Conservation (phyloP, 1,140 invertebrate genomes). For the Pissodes strobi region DNA sequence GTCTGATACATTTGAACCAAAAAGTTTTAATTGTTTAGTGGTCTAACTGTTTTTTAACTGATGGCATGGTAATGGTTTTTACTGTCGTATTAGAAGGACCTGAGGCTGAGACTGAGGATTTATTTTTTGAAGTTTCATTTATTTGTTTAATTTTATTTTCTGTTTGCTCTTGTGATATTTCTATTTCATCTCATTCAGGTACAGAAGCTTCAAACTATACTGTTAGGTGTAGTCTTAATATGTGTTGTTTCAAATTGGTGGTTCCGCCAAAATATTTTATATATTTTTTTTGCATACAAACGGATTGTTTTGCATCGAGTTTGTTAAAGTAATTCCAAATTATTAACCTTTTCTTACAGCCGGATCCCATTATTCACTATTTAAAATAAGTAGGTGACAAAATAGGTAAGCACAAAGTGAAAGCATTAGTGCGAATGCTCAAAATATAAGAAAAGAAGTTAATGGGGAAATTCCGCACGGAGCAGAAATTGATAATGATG, state of each 20-base stretch:
- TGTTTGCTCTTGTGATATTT: background rate
- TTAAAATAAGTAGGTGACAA: too few relatives aligned
- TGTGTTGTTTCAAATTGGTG: constrained; percentile 2
- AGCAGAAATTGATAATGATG: too few relatives aligned
- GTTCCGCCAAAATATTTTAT: background rate
- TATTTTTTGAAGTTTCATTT: too few relatives aligned
- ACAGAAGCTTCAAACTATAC: background rate
- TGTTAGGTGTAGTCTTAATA: background rate
- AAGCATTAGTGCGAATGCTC: too few relatives aligned
- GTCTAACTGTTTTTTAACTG: too few relatives aligned
- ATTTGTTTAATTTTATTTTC: too few relatives aligned
- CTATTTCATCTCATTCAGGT: background rate
- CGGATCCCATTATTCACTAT: background rate
- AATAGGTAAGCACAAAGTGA: too few relatives aligned
- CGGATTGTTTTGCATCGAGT: background rate
- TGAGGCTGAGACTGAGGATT: background rate
- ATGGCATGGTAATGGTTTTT: too few relatives aligned
- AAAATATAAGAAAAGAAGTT: too few relatives aligned
- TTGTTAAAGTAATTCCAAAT: constrained; percentile 1
- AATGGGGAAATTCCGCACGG: too few relatives aligned
- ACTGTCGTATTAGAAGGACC: background rate
- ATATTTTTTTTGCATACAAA: background rate
- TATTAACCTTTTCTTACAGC: background rate
- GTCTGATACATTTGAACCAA: background rate
- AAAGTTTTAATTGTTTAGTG: too few relatives aligned